Evolutionary conservation across 2,797 vertebrate genomes (phyloP), one percentile per base, ranked within the genome.

Genomic region (Phylloscopus collybita): DNA sequence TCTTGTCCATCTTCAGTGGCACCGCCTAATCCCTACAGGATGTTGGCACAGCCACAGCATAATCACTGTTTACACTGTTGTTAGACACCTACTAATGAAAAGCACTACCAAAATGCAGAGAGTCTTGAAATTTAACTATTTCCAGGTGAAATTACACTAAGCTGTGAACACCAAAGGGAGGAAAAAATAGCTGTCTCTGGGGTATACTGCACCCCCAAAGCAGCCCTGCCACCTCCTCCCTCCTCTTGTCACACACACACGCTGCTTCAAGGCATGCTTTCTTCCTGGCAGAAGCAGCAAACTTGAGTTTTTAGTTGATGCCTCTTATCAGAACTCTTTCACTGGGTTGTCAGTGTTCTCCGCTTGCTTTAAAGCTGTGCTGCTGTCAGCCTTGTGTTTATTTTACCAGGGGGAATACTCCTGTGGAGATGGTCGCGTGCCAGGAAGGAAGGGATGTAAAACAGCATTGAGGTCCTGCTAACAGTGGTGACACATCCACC

Each of bases 401-500:
- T n/a, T n/a, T n/a, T n/a, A n/a, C n/a, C n/a, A n/a, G n/a, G n/a
- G n/a, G n/a, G n/a, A n/a, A n/a, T n/a, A n/a, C n/a, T n/a, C n/a
- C n/a, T n/a, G n/a, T n/a, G n/a, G n/a, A n/a, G n/a, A n/a, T n/a
- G n/a, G n/a, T n/a, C n/a, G n/a, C n/a, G n/a, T n/a, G n/a, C n/a
- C n/a, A n/a, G n/a, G n/a, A n/a, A n/a, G n/a, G n/a, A n/a, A n/a
- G n/a, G n/a, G n/a, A n/a, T n/a, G n/a, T n/a, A n/a, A n/a, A n/a
- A n/a, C n/a, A n/a, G n/a, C n/a, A n/a, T n/a, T n/a, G n/a, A n/a
- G n/a, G n/a, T n/a, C n/a, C n/a, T n/a, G n/a, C n/a, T n/a, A n/a
- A n/a, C n/a, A n/a, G n/a, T n/a, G n/a, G n/a, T n/a, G 13, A 86
- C 4, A 4, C 15, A 21, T 25, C 50, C 54, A n/a, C 3, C 0